Conservation (phyloP, 1,140 invertebrate species). For the Saxidomus purpurata region DNA sequence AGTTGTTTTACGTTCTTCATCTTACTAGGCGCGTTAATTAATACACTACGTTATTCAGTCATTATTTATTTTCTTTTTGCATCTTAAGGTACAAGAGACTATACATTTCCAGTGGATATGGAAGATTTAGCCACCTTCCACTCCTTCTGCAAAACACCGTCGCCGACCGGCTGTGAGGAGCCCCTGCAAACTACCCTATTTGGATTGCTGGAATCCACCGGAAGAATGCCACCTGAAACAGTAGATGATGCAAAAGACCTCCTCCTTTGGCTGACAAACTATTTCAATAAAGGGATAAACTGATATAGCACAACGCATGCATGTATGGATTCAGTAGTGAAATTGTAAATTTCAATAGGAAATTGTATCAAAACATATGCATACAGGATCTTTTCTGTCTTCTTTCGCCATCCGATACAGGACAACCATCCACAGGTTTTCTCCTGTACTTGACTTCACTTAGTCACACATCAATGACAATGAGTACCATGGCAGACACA, state of each 20-base stretch:
- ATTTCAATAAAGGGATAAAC: constrained; percentile 35
- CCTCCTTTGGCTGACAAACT: background rate
- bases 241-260: constrained; percentile 3
- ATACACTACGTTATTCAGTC: constrained; percentile 18
- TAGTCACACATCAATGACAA: too few species aligned
- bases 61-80: constrained; percentile 5
- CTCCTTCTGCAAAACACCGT: background rate
- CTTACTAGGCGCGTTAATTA: too few species aligned
- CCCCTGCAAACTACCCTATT: constrained; percentile 8
- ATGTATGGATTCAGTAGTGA: constrained; percentile 26
- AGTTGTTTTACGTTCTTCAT: too few species aligned
- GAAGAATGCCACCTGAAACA: constrained; percentile 19
- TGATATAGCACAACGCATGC: background rate
- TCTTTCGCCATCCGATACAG: background rate
- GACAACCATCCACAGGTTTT: background rate
- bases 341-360: background rate
- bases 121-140: background rate
- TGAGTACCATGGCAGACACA: too few species aligned
- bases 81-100: constrained; percentile 31
- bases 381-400: constrained; percentile 7
- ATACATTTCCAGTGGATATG: constrained; percentile 31
- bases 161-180: constrained; percentile 36
- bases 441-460: constrained; percentile 18
- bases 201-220: background rate
- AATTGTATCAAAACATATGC: constrained; percentile 5